Evolutionary conservation across 2,113 vertebrate genomes (phyloP).

Genomic region (Chlamydotis undulata): DNA sequence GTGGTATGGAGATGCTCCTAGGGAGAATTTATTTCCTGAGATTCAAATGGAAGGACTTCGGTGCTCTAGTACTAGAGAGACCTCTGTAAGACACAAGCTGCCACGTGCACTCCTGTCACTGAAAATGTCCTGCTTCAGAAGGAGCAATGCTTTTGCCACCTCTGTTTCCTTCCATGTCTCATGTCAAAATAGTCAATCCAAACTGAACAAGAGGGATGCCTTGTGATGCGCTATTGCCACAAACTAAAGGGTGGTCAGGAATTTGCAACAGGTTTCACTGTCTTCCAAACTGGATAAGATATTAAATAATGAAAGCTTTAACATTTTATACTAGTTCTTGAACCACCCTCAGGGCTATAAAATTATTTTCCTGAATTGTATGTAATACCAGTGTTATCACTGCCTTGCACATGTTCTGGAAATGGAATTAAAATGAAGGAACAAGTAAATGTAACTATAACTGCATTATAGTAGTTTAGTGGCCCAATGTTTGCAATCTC

Average conservation of each 20-base stretch:
- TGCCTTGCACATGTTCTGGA: neutral
- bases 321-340: neutral
- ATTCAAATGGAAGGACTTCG: neutral
- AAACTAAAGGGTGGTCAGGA: neutral
- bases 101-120: rapidly evolving
- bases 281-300: neutral
- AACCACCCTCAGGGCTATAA: neutral
- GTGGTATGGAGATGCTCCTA: neutral
- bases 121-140: neutral
- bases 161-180: neutral
- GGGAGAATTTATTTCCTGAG: neutral
- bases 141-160: neutral
- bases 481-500: neutral
- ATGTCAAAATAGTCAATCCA: neutral
- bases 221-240: neutral
- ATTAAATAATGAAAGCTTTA: neutral
- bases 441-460: neutral
- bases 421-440: neutral
- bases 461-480: neutral
- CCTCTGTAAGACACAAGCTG: neutral
- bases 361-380: neutral
- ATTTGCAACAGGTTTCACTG: neutral
- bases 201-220: neutral
- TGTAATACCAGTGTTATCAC: neutral
- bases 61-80: neutral